Evolutionary conservation across 2,113 vertebrate species (phyloP).

Genomic region (Orientallactaga bullata): DNA sequence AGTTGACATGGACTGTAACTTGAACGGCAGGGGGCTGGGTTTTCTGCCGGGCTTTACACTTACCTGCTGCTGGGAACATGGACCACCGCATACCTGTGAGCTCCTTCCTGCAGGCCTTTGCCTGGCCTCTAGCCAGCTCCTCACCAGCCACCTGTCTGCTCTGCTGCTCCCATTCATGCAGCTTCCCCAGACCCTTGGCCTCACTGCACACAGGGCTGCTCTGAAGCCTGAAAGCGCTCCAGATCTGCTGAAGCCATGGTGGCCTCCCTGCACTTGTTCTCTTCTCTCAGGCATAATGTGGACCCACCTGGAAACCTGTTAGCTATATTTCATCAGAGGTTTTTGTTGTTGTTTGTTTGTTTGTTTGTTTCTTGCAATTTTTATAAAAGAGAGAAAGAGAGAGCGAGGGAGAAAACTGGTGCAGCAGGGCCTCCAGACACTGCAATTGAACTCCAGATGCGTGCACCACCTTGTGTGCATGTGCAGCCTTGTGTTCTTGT

Average conservation of each 20-base stretch:
- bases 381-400: too few relatives aligned
- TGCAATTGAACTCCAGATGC: too few relatives aligned
- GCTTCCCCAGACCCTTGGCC: neutral
- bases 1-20: too few relatives aligned
- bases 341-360: too few relatives aligned
- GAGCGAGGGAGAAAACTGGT: too few relatives aligned
- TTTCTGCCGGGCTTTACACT: neutral
- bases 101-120: neutral
- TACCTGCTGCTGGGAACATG: neutral
- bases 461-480: too few relatives aligned
- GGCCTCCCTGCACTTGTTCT: too few relatives aligned
- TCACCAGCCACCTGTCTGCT: neutral
- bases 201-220: neutral
- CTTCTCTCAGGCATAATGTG: neutral
- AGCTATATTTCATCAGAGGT: neutral
- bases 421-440: too few relatives aligned
- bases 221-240: neutral
- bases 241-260: neutral
- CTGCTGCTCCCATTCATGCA: too few relatives aligned
- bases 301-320: neutral
- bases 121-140: neutral
- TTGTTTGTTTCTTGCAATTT: too few relatives aligned
- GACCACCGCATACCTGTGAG: neutral
- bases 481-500: too few relatives aligned
- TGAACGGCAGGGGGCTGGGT: neutral